Percentiles rank a stretch among this genome's conserved stretches.
Evolutionary conservation across 53 echinoderm and acorn worm species (phyloP).

Genomic region (Holothuria leucospilota): DNA sequence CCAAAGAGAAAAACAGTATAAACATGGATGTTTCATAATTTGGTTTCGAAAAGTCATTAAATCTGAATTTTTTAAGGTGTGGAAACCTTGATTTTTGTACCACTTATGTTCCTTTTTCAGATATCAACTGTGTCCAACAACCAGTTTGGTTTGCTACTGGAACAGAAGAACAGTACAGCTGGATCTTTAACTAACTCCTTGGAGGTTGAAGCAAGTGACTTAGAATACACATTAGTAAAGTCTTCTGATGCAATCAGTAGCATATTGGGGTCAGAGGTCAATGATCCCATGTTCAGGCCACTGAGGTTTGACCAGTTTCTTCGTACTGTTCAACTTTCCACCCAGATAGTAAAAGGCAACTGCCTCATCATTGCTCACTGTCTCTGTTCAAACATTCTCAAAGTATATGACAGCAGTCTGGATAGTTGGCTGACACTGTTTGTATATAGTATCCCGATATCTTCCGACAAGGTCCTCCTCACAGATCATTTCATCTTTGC

Average conservation of each 20-base stretch:
- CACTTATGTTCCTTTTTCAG: conserved; percentile 19
- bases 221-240: conserved; percentile 78
- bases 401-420: conserved; percentile 96
- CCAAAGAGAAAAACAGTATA: no score
- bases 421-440: conserved; percentile 92
- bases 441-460: conserved; percentile 81
- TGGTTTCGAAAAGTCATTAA: no score
- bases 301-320: conserved; percentile 89
- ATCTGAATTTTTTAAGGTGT: no score
- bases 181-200: conserved; percentile 54
- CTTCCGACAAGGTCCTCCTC: conserved; percentile 67
- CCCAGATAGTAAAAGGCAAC: conserved; percentile 70
- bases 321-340: conserved; percentile 71
- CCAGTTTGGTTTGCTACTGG: conserved; percentile 79
- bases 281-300: conserved; percentile 64
- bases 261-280: conserved; percentile 12
- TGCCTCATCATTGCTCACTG: conserved; percentile 79
- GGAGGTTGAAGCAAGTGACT: conserved; percentile 52
- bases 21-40: no score
- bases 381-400: conserved; percentile 76
- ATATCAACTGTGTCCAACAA: conserved; percentile 70
- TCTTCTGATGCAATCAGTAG: conserved; percentile 20
- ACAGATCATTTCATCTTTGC: conserved; percentile 66
- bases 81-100: no score
- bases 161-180: conserved; percentile 25